Percentiles rank a stretch among this genome's conserved stretches.
Conservation (phyloP, 2,113 vertebrate species). For the Uria lomvia region DNA sequence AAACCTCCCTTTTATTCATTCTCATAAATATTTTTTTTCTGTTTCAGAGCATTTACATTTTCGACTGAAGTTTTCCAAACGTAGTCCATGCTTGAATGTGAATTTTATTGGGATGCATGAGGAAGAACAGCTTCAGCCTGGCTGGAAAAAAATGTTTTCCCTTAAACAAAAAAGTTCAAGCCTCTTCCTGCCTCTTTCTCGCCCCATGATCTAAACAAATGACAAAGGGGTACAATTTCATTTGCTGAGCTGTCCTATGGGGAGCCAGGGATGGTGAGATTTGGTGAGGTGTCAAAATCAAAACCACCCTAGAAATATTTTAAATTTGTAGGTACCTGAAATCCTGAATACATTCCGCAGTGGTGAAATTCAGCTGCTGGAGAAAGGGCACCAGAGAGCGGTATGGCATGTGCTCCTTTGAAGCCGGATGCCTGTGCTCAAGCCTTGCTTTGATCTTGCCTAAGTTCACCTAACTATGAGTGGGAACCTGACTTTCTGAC, state of each 20-base stretch:
- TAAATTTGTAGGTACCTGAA: neutral
- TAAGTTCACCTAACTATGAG: neutral
- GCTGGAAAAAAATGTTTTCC: slow-evolving; percentile 13
- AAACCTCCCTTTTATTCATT: slow-evolving; percentile 30
- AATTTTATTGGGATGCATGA: slow-evolving; percentile 35
- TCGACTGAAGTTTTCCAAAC: neutral
- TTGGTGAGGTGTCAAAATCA: neutral
- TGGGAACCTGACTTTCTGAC: neutral
- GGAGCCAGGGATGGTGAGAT: neutral
- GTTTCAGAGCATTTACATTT: slow-evolving; percentile 20
- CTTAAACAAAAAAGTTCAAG: neutral
- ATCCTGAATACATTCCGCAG: neutral
- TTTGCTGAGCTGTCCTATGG: neutral
- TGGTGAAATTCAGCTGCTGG: neutral
- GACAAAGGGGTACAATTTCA: neutral
- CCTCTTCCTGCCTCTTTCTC: neutral
- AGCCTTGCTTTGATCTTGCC: neutral
- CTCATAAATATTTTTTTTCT: neutral
- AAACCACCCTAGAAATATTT: neutral
- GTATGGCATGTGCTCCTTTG: neutral
- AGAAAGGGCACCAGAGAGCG: neutral
- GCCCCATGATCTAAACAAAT: neutral
- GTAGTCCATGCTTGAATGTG: neutral
- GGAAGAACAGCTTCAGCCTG: slow-evolving; percentile 1
- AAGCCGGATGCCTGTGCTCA: neutral